Base-by-base conservation (phyloP, 2,888 invertebrate species). In the Trachelus troglodyta region DNA sequence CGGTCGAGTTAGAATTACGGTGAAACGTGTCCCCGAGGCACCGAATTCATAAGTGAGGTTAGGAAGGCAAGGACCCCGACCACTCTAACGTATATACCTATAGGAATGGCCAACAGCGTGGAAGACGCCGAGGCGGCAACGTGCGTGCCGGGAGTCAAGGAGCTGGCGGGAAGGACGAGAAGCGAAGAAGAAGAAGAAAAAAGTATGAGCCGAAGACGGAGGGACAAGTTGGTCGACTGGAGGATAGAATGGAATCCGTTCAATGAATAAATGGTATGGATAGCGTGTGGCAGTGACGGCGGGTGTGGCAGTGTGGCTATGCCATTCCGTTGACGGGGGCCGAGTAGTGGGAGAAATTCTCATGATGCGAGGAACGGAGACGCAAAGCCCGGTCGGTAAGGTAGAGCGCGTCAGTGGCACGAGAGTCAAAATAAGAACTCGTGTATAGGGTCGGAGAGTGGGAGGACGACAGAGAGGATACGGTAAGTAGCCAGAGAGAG, bases 231-330 rank as follows among this genome's bases (percentile, higher is more conserved):
- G 40, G 40, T 56, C 23, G 40, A 56, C 40, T 56, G 6, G 40
- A 56, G 40, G 40, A 73, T 78, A 80, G 81, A 79, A 80, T 83
- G 81, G 80, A 83, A 81, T 82, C 80, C 80, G 82, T 84, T 81
- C 80, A 79, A 81, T 82, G 83, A 84, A 84, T 84, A 84, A 85
- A 82, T 81, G 80, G 78, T 75, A 75, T 79, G 75, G 76, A 77
- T 69, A 56, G 75, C 37, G 73, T 37, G 77, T 76, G 31, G 76
- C 75, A 76, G 79, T 9, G 69, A 73, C 74, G 74, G 73, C 74
- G 81, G 75, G 56, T 34, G 80, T 75, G 78, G 73, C 33, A 69
- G 71, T 31, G 74, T 31, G 74, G 68, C 23, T 75, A 76, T 77
- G 76, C 73, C 77, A 75, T 76, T 76, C 40, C 40, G 40, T 6